Percentiles rank a stretch among this genome's conserved stretches.
Evolutionary conservation across 1,140 invertebrate species (phyloP).

Genomic region (Phymastichus coffea): DNA sequence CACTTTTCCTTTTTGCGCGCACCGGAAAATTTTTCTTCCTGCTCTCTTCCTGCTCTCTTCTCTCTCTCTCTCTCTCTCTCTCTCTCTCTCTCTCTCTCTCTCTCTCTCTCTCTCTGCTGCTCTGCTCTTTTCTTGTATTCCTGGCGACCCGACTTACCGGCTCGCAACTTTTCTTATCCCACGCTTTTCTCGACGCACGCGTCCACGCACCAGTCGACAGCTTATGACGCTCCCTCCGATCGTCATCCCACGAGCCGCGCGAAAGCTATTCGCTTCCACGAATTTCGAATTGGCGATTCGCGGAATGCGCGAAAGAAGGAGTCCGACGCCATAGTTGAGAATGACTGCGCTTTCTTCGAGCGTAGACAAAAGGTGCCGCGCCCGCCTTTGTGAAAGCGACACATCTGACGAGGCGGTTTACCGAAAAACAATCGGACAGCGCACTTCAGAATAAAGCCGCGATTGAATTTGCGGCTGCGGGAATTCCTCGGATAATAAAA

Average conservation of each 20-base stretch:
- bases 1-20: neutral
- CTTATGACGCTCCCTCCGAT: too few relatives aligned
- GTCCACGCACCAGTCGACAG: neutral
- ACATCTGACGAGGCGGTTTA: too few relatives aligned
- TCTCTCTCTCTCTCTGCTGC: too few relatives aligned
- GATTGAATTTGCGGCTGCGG: neutral
- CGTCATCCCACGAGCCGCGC: too few relatives aligned
- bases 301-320: too few relatives aligned
- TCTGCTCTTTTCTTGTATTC: too few relatives aligned
- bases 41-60: neutral
- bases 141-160: neutral
- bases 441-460: constrained; percentile 2
- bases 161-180: constrained; percentile 8
- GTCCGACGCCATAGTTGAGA: neutral
- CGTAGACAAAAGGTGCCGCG: constrained; percentile 1
- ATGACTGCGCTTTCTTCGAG: constrained; percentile 5
- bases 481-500: neutral
- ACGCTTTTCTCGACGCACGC: constrained; percentile 2
- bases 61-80: too few relatives aligned
- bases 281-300: too few relatives aligned
- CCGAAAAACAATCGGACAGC: neutral
- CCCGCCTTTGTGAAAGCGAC: constrained; percentile 12
- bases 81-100: too few relatives aligned
- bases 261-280: too few relatives aligned
- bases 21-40: constrained; percentile 3